Evolutionary conservation across 1,140 invertebrate species (phyloP).

Genomic region (Diorhabda carinulata): DNA sequence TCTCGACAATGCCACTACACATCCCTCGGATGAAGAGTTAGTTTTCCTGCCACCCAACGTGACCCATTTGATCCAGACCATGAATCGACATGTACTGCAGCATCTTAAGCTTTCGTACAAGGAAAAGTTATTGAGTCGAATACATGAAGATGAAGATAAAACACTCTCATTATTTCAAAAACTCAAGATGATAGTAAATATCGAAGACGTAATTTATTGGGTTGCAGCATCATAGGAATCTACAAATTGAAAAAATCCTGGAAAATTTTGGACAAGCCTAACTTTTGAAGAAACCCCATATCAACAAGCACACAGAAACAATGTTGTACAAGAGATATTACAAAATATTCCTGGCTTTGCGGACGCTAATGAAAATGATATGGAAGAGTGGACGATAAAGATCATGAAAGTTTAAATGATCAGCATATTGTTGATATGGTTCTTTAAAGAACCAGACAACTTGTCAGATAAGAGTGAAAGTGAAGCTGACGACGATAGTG

Average conservation of each 20-base stretch:
- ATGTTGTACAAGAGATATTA: no score
- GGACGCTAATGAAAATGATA: not conserved
- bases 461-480: not conserved
- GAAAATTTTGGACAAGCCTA: slow-evolving; percentile 1
- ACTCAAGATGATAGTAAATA: no score
- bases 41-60: slow-evolving; percentile 47
- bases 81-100: no score
- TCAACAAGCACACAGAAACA: not conserved
- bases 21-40: not conserved
- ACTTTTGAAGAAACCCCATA: not conserved
- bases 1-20: not conserved
- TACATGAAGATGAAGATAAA: not conserved
- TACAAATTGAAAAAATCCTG: not conserved
- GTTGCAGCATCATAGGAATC: not conserved
- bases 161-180: no score
- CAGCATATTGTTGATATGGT: slow-evolving; percentile 3
- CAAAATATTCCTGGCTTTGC: not conserved
- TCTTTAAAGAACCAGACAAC: not conserved
- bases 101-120: slow-evolving; percentile 24
- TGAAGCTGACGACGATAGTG: not conserved
- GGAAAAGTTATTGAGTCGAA: slow-evolving; percentile 15
- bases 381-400: not conserved
- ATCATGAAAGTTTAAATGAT: not conserved
- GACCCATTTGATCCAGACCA: no score
- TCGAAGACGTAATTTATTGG: slow-evolving; percentile 3